Evolutionary conservation across 2,113 vertebrate genomes (phyloP).

Genomic region (Oreochromis tanganicae): DNA sequence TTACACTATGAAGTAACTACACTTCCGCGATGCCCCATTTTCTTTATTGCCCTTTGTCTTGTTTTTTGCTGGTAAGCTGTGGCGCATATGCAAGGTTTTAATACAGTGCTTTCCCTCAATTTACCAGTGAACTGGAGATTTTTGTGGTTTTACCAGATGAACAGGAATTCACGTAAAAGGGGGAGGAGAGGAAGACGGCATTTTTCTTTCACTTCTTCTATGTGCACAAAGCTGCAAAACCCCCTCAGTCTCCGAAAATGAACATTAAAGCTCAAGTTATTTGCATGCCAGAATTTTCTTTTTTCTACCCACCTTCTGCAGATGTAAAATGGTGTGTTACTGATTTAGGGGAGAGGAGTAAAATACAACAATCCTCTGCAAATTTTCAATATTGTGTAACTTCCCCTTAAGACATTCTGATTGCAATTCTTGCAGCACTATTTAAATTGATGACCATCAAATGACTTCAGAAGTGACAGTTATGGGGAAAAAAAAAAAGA

Average conservation of each 20-base stretch:
- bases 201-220: not conserved
- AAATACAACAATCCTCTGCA: not conserved
- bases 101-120: not conserved
- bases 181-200: not conserved
- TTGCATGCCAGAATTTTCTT: not conserved
- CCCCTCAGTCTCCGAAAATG: not conserved
- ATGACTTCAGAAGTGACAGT: not conserved
- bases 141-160: not conserved
- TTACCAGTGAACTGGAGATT: not conserved
- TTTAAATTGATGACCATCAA: not conserved
- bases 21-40: not conserved
- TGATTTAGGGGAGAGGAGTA: not conserved
- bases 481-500: not conserved
- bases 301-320: not conserved
- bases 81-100: not conserved
- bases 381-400: not conserved
- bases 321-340: not conserved
- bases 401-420: not conserved
- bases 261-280: not conserved
- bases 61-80: not conserved
- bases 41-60: constrained; percentile 9
- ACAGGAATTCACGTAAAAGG: not conserved
- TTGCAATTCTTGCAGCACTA: not conserved
- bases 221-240: not conserved
- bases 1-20: not conserved